A percentile compares a stretch with the other conserved stretches of the same genome.
Evolutionary conservation across 2,113 vertebrate species (phyloP).

Genomic region (Paradisaea rubra): DNA sequence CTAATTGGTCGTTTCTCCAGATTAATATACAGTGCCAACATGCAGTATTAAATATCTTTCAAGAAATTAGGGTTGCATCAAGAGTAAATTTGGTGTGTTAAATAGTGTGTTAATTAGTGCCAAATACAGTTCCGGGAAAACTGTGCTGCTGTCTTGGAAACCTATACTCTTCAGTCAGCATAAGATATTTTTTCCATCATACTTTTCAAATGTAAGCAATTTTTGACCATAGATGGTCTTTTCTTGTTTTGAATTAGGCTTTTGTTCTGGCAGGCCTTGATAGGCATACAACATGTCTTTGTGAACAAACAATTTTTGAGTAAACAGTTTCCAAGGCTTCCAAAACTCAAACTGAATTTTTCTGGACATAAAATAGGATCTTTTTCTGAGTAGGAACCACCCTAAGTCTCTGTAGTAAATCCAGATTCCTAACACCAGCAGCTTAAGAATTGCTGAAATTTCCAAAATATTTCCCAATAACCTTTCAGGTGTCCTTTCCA

Average conservation of each 20-base stretch:
- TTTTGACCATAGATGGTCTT: not conserved
- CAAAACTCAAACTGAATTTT: not conserved
- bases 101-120: not conserved
- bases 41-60: not conserved
- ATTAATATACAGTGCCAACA: not conserved
- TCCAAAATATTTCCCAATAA: not conserved
- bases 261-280: not conserved
- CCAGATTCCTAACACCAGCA: not conserved
- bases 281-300: not conserved
- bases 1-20: not conserved
- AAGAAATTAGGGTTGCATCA: not conserved
- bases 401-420: not conserved
- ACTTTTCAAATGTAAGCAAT: not conserved
- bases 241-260: not conserved
- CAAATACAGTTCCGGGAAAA: not conserved
- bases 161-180: not conserved
- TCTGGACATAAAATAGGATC: not conserved
- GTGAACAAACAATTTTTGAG: not conserved
- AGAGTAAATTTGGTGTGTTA: accelerated
- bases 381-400: not conserved
- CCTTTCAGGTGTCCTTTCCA: not conserved
- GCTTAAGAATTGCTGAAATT: not conserved
- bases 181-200: not conserved
- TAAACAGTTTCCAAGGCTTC: not conserved
- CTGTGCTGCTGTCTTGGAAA: not conserved